Evolutionary conservation across 2,888 invertebrate genomes (phyloP).

Genomic region (Fabriciana adippe): DNA sequence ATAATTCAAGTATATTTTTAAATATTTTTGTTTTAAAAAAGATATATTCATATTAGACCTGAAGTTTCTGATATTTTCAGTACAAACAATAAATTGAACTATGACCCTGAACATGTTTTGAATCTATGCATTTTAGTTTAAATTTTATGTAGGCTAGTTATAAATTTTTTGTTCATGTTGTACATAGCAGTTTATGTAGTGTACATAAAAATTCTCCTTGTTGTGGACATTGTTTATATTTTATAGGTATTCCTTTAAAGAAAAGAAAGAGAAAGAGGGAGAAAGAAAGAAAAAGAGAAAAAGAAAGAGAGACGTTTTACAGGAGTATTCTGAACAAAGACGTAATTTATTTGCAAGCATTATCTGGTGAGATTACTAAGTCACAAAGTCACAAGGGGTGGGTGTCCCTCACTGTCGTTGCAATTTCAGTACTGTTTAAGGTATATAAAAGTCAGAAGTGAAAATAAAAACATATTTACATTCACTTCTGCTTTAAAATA

Average conservation of each 20-base stretch:
- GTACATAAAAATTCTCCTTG: neutral
- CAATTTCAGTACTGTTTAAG: constrained; percentile 29
- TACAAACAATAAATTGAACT: no score
- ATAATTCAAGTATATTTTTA: no score
- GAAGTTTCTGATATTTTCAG: no score
- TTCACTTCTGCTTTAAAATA: no score
- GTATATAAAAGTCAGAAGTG: constrained; percentile 6
- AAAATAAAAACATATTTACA: neutral
- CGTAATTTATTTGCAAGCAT: constrained; percentile 76
- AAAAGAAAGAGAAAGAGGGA: constrained; percentile 25
- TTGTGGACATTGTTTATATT: neutral
- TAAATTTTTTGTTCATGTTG: neutral
- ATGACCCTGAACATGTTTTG: no score
- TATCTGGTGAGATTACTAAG: constrained; percentile 76
- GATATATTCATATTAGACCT: no score
- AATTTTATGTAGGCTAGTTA: no score
- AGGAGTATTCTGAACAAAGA: constrained; percentile 66
- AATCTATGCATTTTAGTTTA: no score
- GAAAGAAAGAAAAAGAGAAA: no score
- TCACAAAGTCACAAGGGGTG: constrained; percentile 64
- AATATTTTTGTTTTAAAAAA: no score
- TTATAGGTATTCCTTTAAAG: neutral
- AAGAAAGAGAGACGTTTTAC: constrained; percentile 61
- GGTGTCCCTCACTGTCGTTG: constrained; percentile 49
- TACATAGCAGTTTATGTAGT: neutral